These are phyloP conservation scores for Chaetura pelagica DNA, from an alignment of 2,113 vertebrate genomes.

Conservation along the genomic window DNA sequence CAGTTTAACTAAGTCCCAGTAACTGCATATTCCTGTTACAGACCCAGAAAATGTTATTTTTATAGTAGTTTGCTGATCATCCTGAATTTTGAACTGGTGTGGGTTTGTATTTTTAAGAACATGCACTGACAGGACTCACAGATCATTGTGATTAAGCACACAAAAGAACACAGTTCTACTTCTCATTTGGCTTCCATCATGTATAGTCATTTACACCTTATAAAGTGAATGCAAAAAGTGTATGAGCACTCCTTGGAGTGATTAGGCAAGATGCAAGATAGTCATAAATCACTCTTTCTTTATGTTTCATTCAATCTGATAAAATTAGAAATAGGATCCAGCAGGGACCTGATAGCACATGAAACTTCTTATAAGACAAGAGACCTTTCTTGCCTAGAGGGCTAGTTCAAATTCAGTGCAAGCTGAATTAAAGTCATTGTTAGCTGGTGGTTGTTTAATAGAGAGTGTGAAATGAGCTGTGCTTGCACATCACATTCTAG, in stretches of 20 bases:
- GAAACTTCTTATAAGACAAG: constrained; percentile 47
- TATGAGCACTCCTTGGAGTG: constrained; percentile 8
- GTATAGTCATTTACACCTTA: constrained; percentile 21
- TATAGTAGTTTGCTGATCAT: background rate
- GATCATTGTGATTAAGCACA: background rate
- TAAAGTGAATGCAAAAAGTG: background rate
- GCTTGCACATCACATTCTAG: background rate
- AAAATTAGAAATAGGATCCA: constrained; percentile 47
- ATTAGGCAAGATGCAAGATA: background rate
- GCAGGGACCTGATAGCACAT: constrained; percentile 20
- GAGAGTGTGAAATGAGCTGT: constrained; percentile 6
- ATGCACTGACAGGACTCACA: background rate
- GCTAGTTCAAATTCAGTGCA: constrained; percentile 29
- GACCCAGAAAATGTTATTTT: background rate
- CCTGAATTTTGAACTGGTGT: background rate
- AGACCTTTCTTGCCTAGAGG: constrained; percentile 19
- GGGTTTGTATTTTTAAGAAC: constrained; percentile 3
- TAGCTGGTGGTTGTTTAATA: background rate
- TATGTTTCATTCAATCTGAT: constrained; percentile 43
- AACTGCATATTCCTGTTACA: background rate
- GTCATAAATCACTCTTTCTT: constrained; percentile 33
- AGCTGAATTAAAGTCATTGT: constrained; percentile 48
- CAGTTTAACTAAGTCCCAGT: constrained; percentile 6
- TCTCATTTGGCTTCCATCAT: constrained; percentile 19
- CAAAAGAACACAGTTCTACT: background rate